Conservation (phyloP, 2,113 vertebrate species). For the Corythoichthys intestinalis region DNA sequence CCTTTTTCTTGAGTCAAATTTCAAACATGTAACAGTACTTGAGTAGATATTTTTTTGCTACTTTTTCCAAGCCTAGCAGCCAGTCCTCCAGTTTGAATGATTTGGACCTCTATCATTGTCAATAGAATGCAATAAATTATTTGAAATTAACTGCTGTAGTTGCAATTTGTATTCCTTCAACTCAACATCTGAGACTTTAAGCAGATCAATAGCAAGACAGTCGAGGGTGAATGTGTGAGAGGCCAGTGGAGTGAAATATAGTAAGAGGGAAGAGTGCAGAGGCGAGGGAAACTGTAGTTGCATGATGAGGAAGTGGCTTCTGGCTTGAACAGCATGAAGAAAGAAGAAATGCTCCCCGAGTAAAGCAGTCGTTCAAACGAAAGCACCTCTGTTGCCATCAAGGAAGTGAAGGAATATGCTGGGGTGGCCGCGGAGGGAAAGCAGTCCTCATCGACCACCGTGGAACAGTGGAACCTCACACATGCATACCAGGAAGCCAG, state of each 20-base stretch:
- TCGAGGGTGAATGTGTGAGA: not conserved
- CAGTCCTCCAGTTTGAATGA: no score
- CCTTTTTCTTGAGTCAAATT: no score
- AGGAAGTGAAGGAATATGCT: slow-evolving; percentile 56
- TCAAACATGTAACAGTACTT: no score
- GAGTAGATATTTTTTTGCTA: no score
- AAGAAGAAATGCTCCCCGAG: not conserved
- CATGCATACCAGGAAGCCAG: slow-evolving; percentile 66
- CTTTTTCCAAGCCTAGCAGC: no score
- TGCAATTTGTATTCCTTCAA: slow-evolving; percentile 28
- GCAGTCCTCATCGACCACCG: slow-evolving; percentile 58
- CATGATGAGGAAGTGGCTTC: slow-evolving; percentile 36
- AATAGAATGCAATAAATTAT: slow-evolving; percentile 11
- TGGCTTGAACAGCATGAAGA: slow-evolving; percentile 21
- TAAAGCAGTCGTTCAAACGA: slow-evolving; percentile 11
- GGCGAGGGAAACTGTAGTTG: slow-evolving; percentile 11
- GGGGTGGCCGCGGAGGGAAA: slow-evolving; percentile 46
- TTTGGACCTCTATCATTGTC: no score
- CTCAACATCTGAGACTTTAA: slow-evolving; percentile 27
- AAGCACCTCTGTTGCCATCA: slow-evolving; percentile 19
- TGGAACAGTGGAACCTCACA: slow-evolving; percentile 46
- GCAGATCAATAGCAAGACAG: slow-evolving; percentile 40
- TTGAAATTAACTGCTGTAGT: slow-evolving; percentile 32
- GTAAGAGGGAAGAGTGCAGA: not conserved
- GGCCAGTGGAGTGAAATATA: slow-evolving; percentile 1